Conservation (phyloP, 1,140 invertebrate species). For the Zaprionus davidi region DNA sequence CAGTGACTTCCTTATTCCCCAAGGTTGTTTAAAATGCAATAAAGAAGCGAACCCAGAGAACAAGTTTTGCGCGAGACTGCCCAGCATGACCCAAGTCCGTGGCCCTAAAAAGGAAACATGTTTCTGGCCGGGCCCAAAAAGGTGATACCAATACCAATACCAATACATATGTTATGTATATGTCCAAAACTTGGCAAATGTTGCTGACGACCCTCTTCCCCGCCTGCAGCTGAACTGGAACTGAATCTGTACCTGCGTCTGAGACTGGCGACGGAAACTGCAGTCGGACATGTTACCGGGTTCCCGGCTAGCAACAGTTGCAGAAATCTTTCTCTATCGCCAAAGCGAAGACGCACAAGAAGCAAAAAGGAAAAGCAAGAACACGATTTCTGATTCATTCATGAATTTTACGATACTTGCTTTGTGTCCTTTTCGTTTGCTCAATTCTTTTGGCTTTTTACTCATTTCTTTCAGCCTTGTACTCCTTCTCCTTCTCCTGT, state of each 20-base stretch:
- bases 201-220: neutral
- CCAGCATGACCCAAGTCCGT: slow-evolving; percentile 57
- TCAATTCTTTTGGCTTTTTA: slow-evolving; percentile 16
- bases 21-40: slow-evolving; percentile 60
- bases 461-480: slow-evolving; percentile 14
- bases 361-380: slow-evolving; percentile 20
- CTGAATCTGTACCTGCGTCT: slow-evolving; percentile 13
- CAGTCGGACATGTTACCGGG: slow-evolving; percentile 13
- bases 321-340: slow-evolving; percentile 28
- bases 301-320: slow-evolving; percentile 54
- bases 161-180: slow-evolving; percentile 7
- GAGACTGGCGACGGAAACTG: slow-evolving; percentile 3
- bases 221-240: slow-evolving; percentile 10
- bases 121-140: slow-evolving; percentile 52
- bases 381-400: slow-evolving; percentile 77
- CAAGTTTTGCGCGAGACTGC: slow-evolving; percentile 50
- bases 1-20: slow-evolving; percentile 58
- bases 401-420: slow-evolving; percentile 76
- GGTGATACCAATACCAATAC: slow-evolving; percentile 5
- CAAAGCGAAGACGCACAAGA: slow-evolving; percentile 12
- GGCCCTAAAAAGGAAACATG: slow-evolving; percentile 73
- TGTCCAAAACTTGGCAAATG: slow-evolving; percentile 20
- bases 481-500: neutral
- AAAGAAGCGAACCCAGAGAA: slow-evolving; percentile 35
- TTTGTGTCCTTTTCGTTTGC: slow-evolving; percentile 57